Percentiles rank a stretch among this genome's conserved stretches.
phyloP scores from a whole-genome alignment of 2,797 vertebrate genomes.

The Etheostoma perlongum region DNA sequence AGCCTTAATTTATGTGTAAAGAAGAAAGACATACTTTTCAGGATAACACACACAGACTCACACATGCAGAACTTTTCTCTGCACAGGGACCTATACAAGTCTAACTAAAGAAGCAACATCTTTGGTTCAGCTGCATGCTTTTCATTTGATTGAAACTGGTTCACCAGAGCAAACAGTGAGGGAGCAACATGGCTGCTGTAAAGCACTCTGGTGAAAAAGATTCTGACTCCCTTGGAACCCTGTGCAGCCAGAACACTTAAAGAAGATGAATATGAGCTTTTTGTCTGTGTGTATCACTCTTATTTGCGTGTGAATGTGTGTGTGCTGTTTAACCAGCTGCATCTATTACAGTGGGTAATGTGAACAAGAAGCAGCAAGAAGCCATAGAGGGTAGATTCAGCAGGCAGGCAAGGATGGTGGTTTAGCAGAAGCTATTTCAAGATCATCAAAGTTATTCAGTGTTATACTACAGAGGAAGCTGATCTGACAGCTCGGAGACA shows the following conservation, averaged over 20 bases:
- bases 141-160: slow-evolving; percentile 50
- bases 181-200: slow-evolving; percentile 29
- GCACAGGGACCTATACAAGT: slow-evolving; percentile 9
- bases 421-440: slow-evolving; percentile 70
- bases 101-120: slow-evolving; percentile 21
- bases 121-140: slow-evolving; percentile 42
- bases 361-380: slow-evolving; percentile 32
- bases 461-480: slow-evolving; percentile 55
- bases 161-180: slow-evolving; percentile 45
- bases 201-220: slow-evolving; percentile 14
- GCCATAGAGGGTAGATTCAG: slow-evolving; percentile 31
- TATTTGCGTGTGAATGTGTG: slow-evolving; percentile 14
- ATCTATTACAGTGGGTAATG: slow-evolving; percentile 46
- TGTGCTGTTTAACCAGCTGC: slow-evolving; percentile 29
- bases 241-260: slow-evolving; percentile 39
- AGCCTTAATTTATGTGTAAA: not conserved
- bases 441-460: slow-evolving; percentile 67
- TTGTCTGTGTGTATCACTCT: slow-evolving; percentile 29
- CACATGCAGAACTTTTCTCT: slow-evolving; percentile 29
- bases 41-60: not conserved
- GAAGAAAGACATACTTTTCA: not conserved
- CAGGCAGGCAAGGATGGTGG: slow-evolving; percentile 40
- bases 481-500: slow-evolving; percentile 63
- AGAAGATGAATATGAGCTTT: slow-evolving; percentile 33
- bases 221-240: slow-evolving; percentile 31